phyloP scores from a whole-genome alignment of 1,140 invertebrate genomes.

The Lordiphosa stackelbergi region DNA sequence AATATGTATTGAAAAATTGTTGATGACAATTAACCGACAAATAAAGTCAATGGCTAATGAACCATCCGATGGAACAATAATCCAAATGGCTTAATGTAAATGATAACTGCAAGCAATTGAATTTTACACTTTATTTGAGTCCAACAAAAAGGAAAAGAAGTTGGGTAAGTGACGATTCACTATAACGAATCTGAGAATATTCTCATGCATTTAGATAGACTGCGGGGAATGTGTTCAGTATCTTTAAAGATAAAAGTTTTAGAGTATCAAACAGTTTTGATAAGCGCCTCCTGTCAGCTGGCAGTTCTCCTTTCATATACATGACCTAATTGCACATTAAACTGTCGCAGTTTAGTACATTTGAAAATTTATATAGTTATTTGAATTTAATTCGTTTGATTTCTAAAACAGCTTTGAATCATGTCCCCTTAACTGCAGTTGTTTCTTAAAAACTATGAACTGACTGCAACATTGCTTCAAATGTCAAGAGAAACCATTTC shows the following conservation, averaged over 20 bases:
- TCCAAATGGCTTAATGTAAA: no score
- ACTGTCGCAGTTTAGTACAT: no score
- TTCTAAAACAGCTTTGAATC: neutral
- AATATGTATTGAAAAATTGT: neutral
- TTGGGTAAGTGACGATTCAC: no score
- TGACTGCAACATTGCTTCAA: conserved; percentile 13
- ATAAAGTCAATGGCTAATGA: conserved; percentile 23
- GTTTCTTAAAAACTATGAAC: neutral
- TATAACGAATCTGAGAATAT: no score
- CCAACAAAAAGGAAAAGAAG: conserved; percentile 1
- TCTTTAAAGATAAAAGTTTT: no score
- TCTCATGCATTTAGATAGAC: no score
- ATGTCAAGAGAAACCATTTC: conserved; percentile 18
- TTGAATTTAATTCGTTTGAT: no score
- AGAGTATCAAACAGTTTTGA: no score
- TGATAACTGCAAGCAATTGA: conserved; percentile 29
- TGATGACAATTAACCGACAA: conserved; percentile 6
- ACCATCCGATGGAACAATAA: conserved; percentile 24
- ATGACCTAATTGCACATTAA: no score
- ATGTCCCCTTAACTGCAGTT: neutral
- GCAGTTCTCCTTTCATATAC: no score
- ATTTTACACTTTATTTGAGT: conserved; percentile 15
- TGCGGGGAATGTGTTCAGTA: no score
- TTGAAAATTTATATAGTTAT: neutral
- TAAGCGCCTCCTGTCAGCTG: no score